Percentiles rank a stretch among this genome's conserved stretches.
These are phyloP conservation scores for Andrena chrysosceles DNA, from an alignment of 2,888 invertebrate genomes.

Conservation along the genomic window DNA sequence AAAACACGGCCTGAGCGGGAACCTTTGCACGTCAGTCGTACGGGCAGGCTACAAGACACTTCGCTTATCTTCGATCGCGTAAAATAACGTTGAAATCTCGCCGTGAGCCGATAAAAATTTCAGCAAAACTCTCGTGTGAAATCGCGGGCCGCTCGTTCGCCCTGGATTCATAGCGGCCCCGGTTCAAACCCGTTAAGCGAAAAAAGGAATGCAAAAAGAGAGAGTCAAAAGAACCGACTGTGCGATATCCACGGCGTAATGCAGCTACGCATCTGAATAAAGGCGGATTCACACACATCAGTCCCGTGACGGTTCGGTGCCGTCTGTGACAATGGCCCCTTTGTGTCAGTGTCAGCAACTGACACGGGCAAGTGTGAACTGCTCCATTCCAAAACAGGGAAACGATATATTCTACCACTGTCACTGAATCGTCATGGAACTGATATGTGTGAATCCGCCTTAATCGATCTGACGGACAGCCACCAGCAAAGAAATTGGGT, in stretches of 20 bases:
- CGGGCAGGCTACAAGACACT: constrained; percentile 10
- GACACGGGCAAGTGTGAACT: no score
- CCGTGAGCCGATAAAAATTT: constrained; percentile 43
- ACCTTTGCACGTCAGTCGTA: constrained; percentile 18
- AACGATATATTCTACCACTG: no score
- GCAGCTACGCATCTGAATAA: constrained; percentile 55
- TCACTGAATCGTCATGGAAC: no score
- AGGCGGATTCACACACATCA: no score
- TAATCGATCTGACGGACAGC: constrained; percentile 56
- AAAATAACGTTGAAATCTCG: constrained; percentile 40
- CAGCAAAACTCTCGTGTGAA: constrained; percentile 22
- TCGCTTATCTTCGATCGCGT: constrained; percentile 44
- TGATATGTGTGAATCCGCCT: no score
- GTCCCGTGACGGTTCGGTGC: no score
- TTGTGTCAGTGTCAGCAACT: no score
- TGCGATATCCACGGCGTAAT: constrained; percentile 41
- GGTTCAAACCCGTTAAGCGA: constrained; percentile 26
- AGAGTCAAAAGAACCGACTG: constrained; percentile 49
- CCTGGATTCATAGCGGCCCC: constrained; percentile 41
- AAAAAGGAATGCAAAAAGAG: constrained; percentile 7
- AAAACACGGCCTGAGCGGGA: neutral
- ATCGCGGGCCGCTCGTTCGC: constrained; percentile 19
- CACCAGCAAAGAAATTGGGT: constrained; percentile 56
- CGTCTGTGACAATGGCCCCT: no score
- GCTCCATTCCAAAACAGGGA: no score